A percentile compares a stretch with the other conserved stretches of the same genome.
Conservation (phyloP, 1,140 invertebrate species). For the Babylonia areolata region DNA sequence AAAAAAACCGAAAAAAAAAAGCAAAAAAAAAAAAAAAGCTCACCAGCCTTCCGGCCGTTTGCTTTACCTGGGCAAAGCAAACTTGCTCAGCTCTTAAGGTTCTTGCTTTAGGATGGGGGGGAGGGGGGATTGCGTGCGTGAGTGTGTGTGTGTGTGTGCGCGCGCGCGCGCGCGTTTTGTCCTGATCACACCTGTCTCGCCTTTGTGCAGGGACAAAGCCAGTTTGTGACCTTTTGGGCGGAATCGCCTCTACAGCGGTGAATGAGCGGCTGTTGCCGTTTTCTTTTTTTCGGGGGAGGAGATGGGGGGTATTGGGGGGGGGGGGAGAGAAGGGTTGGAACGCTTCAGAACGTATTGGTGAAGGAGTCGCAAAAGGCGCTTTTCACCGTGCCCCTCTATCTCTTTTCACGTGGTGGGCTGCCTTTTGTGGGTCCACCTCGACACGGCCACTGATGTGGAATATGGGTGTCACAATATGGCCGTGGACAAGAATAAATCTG, state of each 20-base stretch:
- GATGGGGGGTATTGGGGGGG: too few species aligned
- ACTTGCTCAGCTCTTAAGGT: background rate
- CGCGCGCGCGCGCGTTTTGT: conserved; percentile 15
- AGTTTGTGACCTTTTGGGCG: conserved; percentile 27
- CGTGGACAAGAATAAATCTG: conserved; percentile 42
- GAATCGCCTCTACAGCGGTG: background rate
- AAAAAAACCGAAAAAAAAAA: too few species aligned
- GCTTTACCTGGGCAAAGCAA: conserved; percentile 21
- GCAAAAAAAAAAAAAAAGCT: too few species aligned
- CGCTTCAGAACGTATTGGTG: conserved; percentile 8
- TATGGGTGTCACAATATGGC: conserved; percentile 38
- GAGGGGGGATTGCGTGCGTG: background rate
- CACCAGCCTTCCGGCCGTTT: background rate
- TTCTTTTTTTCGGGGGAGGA: background rate
- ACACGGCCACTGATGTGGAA: conserved; percentile 24
- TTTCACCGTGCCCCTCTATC: background rate
- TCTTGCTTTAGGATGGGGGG: too few species aligned
- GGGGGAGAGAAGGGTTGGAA: conserved; percentile 5
- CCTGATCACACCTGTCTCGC: conserved; percentile 38
- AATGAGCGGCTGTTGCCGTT: conserved; percentile 23
- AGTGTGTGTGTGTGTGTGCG: background rate
- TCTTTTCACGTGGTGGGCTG: background rate
- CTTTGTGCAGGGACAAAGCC: conserved; percentile 33
- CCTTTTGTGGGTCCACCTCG: conserved; percentile 6
- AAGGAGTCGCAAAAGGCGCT: conserved; percentile 22